A percentile compares a stretch with the other conserved stretches of the same genome.
These are phyloP conservation scores for Tiliacea aurago DNA, from an alignment of 2,888 invertebrate species.

Conservation along the genomic window DNA sequence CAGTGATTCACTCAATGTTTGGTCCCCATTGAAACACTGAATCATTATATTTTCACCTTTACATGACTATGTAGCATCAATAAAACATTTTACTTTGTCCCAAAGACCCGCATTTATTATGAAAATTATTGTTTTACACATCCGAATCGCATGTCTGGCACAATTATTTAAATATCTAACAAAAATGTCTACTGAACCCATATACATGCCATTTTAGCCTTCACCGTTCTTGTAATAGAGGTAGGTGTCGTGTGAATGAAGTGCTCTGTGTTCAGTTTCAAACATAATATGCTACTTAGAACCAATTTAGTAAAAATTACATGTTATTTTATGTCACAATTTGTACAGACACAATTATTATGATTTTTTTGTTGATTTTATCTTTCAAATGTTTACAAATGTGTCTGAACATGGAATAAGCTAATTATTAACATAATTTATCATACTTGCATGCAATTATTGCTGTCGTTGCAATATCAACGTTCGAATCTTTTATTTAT, in stretches of 20 bases:
- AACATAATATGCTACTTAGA: constrained; percentile 24
- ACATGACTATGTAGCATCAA: constrained; percentile 16
- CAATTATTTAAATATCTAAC: constrained; percentile 52
- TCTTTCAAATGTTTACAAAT: constrained; percentile 31
- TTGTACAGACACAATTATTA: constrained; percentile 43
- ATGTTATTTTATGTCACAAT: constrained; percentile 27
- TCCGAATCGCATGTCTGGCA: constrained; percentile 50
- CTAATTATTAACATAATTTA: constrained; percentile 7
- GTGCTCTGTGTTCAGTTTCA: background rate
- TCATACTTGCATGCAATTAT: background rate
- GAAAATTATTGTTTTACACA: constrained; percentile 60
- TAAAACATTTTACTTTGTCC: constrained; percentile 45
- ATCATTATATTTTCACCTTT: constrained; percentile 11
- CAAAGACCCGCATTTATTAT: constrained; percentile 50
- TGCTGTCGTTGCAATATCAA: background rate
- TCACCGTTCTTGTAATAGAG: constrained; percentile 13
- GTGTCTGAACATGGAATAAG: background rate
- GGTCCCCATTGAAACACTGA: constrained; percentile 8
- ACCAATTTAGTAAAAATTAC: constrained; percentile 41
- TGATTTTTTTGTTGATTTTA: constrained; percentile 38
- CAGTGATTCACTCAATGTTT: constrained; percentile 8
- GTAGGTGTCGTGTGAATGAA: background rate
- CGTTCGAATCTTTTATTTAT: background rate
- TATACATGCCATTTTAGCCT: constrained; percentile 3
- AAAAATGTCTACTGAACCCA: constrained; percentile 6